Base-by-base conservation (phyloP, 2,797 vertebrate species). In the Serranus cabrilla region DNA sequence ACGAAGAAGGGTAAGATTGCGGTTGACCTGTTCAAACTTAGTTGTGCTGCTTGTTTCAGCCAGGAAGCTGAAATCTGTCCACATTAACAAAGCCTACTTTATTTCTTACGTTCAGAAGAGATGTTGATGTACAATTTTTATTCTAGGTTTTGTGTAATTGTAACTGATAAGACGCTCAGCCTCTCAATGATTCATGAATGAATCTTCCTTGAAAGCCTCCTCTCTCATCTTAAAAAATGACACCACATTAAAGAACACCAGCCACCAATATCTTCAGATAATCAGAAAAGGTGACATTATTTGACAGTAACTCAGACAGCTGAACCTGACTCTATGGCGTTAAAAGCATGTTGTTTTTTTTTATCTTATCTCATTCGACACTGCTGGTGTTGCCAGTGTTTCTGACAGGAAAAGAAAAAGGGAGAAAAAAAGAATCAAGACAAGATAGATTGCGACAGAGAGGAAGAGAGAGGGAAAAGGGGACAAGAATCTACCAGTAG, bases 401-500 rank as follows among this genome's bases (percentile, higher is more conserved):
- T 45, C 51, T 51, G 39, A 70, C 17, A 56, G 13, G 2, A 55
- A 51, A 50, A 74, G 14, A 69, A 14, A 58, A 16, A 20, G 11
- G 52, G 17, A n/a, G 21, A 31, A 63, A 57, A 51, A 70, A 23
- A 43, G 6, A 58, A 37, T 57, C 20, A 77, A 71, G 34, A 34
- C 34, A 34, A 80, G 63, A 79, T 4, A 68, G n/a, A 73, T 18
- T 40, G 17, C 74, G 73, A 61, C n/a, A 78, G 45, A 67, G 40
- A 56, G 40, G 17, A 66, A 68, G 42, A 78, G 11, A 68, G 55
- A 39, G 47, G 51, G 47, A 67, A 58, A 59, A 31, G 20, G 13
- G 80, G 84, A 71, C 88, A 91, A 82, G 90, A 92, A 92, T 91
- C 79, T 91, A 92, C 89, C 89, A 78, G 89, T 61, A 83, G 77